phyloP scores from a whole-genome alignment of 2,888 invertebrate genomes.

The Pocota personata region DNA sequence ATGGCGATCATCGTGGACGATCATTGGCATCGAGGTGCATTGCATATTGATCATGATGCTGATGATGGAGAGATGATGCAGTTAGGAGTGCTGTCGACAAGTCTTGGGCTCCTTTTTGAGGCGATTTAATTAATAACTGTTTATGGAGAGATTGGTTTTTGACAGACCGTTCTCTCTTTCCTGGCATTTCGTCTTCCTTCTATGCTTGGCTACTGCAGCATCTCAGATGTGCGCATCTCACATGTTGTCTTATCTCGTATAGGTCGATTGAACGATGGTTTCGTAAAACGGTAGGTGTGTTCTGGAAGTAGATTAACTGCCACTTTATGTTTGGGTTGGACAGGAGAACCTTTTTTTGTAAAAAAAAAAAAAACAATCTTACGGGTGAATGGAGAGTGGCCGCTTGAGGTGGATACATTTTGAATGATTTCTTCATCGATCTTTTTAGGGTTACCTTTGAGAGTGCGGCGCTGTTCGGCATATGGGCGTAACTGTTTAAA shows the following conservation, averaged over 20 bases:
- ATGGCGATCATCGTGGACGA: constrained; percentile 53
- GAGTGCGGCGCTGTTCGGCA: not conserved
- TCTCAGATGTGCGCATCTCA: not conserved
- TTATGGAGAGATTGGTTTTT: constrained; percentile 72
- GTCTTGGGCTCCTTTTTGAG: constrained; percentile 69
- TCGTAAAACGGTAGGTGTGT: constrained; percentile 71
- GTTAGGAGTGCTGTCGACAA: constrained; percentile 72
- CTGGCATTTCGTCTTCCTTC: not conserved
- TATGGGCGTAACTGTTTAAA: constrained; percentile 49
- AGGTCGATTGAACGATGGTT: constrained; percentile 40
- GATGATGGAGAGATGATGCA: constrained; percentile 51
- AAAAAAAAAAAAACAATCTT: too few species aligned
- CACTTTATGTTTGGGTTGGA: constrained; percentile 56
- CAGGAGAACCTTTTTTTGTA: constrained; percentile 2
- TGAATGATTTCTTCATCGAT: constrained; percentile 63
- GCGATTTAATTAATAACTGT: constrained; percentile 74
- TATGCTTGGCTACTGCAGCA: too few species aligned
- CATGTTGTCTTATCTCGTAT: constrained; percentile 40
- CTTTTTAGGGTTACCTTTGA: constrained; percentile 13
- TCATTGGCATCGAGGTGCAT: constrained; percentile 30
- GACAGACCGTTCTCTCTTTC: constrained; percentile 54
- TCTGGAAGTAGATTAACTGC: constrained; percentile 67
- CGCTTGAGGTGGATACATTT: not conserved
- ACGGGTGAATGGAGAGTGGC: not conserved
- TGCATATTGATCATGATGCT: constrained; percentile 65